Percentiles rank a stretch among this genome's conserved stretches.
These are phyloP conservation scores for Bacillus rossius DNA, from an alignment of 1,140 invertebrate genomes.

Conservation along the genomic window DNA sequence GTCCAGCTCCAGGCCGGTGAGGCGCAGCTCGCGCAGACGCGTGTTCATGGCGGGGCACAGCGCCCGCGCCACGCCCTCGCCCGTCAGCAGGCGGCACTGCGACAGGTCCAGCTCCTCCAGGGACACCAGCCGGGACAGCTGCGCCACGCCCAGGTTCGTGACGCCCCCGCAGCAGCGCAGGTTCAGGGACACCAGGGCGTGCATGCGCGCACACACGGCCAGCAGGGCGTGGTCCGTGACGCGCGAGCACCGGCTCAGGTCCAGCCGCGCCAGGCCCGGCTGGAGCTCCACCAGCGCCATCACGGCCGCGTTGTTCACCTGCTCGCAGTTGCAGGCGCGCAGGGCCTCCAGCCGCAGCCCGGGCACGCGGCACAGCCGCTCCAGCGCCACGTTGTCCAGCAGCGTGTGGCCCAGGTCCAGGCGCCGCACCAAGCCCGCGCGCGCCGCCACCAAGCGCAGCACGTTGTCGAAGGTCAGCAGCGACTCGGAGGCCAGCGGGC, in stretches of 20 bases:
- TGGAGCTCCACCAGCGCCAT: constrained; percentile 50
- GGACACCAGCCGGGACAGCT: constrained; percentile 47
- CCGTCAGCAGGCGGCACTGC: constrained; percentile 56
- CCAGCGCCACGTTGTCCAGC: constrained; percentile 55
- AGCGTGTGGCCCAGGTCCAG: constrained; percentile 59
- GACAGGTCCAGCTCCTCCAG: constrained; percentile 58
- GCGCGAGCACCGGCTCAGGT: constrained; percentile 55
- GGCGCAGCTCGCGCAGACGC: constrained; percentile 48
- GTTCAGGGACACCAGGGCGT: constrained; percentile 48
- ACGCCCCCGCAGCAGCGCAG: constrained; percentile 54
- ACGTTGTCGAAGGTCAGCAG: constrained; percentile 65
- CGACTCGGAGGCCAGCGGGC: constrained; percentile 53
- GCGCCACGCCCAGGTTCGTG: constrained; percentile 51
- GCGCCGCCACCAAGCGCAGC: constrained; percentile 48
- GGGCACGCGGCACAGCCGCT: constrained; percentile 45
- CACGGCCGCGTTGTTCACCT: constrained; percentile 56
- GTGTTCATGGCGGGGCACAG: constrained; percentile 27
- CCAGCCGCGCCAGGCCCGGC: constrained; percentile 49
- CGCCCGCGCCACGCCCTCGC: constrained; percentile 47
- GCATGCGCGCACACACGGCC: constrained; percentile 50
- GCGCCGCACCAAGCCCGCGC: constrained; percentile 48
- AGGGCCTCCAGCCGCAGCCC: constrained; percentile 51
- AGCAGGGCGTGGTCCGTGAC: constrained; percentile 55
- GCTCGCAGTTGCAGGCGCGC: constrained; percentile 54
- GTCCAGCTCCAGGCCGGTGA: constrained; percentile 54